Base-by-base conservation (phyloP, 2,113 vertebrate species). In the Atherinomorus stipes region DNA sequence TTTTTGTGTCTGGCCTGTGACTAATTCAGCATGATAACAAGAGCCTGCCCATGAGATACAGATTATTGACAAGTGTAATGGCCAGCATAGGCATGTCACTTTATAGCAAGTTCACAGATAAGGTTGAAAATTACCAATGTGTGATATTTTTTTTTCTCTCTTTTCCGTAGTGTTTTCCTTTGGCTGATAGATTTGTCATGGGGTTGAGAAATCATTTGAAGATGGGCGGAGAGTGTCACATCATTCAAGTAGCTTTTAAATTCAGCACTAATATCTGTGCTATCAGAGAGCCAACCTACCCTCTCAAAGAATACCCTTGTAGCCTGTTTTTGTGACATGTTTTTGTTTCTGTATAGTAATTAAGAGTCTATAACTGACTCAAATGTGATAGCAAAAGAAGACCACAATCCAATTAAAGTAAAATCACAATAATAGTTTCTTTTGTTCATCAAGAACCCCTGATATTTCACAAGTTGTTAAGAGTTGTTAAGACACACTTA, bases 231-330 rank as follows among this genome's bases (percentile, higher is more conserved):
- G 53, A 75, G 57, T 9, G 49, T 61, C 65, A 42, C 75, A 89
- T 89, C 70, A 72, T 80, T 88, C 77, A 83, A 26, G 45, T 25
- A 28, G 85, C 76, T 78, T 86, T 81, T 81, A 81, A 78, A 81
- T 65, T 77, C 62, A 81, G 38, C 28, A 28, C 69, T 80, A 83
- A 86, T 74, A 79, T 76, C 51, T 78, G 42, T 21, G 65, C 51
- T 79, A 65, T 84, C 74, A 79, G 15, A 73, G 68, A 72, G 51
- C n/a, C 47, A 58, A 25, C 16, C 57, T 58, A 31, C 51, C 59
- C 28, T 21, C 21, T 23, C 38, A 47, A 63, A 68, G 54, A 52
- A 73, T 42, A 13, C 18, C 56, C 58, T 26, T 21, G 49, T 15
- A 64, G 28, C 31, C 64, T 44, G 16, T 65, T 16, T 28, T 49